phyloP scores from a whole-genome alignment of 2,113 vertebrate genomes.

The Pteropus alecto region DNA sequence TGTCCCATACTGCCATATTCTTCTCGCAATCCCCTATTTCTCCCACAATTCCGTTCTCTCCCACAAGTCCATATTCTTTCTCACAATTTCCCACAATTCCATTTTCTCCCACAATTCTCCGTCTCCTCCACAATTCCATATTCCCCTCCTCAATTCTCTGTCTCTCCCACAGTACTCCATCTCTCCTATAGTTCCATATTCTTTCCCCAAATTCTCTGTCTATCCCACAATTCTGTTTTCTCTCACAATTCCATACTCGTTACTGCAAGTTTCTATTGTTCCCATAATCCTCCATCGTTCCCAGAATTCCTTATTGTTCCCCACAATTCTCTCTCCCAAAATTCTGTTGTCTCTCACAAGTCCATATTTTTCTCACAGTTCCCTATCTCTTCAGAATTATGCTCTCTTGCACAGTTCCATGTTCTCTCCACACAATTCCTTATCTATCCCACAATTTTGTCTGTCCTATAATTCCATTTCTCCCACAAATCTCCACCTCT shows the following conservation, averaged over 20 bases:
- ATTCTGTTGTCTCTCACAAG: not conserved
- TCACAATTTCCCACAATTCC: not conserved
- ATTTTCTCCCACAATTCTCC: not conserved
- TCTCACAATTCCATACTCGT: not conserved
- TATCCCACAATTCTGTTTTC: not conserved
- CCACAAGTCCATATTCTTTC: not conserved
- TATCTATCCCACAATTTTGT: not conserved
- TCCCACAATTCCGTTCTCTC: not conserved
- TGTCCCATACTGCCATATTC: not conserved
- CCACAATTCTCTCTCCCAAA: not conserved
- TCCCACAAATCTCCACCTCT: not conserved
- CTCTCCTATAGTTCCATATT: not conserved
- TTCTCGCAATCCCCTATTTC: not conserved
- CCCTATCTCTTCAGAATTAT: no score
- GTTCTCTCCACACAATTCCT: not conserved
- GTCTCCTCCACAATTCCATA: not conserved
- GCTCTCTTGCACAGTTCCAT: not conserved
- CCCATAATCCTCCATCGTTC: not conserved
- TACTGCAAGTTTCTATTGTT: not conserved
- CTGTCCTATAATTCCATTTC: not conserved
- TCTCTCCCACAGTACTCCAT: not conserved
- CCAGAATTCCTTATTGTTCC: not conserved
- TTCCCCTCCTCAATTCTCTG: not conserved
- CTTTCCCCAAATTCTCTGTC: not conserved
- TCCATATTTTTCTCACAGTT: not conserved